phyloP scores from a whole-genome alignment of 2,113 vertebrate species.

The Cyanoliseus patagonus region DNA sequence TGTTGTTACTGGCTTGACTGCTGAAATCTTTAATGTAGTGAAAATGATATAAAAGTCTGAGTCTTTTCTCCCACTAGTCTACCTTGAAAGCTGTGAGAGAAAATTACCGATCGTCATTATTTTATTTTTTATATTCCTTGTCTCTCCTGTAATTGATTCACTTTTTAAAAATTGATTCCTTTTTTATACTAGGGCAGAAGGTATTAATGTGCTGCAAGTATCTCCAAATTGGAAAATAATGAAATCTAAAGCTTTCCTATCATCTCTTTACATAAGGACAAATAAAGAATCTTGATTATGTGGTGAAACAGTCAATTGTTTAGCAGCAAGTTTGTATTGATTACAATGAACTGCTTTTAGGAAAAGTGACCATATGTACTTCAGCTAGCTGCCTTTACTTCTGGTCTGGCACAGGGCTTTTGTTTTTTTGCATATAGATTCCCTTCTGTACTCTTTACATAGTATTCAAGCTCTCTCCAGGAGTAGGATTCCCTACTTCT shows the following conservation, averaged over 20 bases:
- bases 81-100: neutral
- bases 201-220: neutral
- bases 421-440: neutral
- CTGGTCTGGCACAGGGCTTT: neutral
- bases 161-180: neutral
- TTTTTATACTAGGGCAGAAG: neutral
- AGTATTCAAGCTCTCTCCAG: neutral
- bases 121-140: neutral
- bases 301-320: slow-evolving; percentile 13
- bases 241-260: neutral
- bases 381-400: neutral
- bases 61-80: neutral
- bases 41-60: neutral
- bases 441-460: neutral
- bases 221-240: slow-evolving; percentile 27
- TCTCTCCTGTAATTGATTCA: neutral
- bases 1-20: neutral
- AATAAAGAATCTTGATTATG: slow-evolving; percentile 13
- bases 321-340: neutral
- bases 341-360: neutral
- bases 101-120: neutral
- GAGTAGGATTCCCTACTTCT: neutral
- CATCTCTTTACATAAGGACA: neutral
- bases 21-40: neutral
- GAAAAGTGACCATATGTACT: neutral